phyloP scores from a whole-genome alignment of 2,888 invertebrate species.

The Ectemnius continuus region DNA sequence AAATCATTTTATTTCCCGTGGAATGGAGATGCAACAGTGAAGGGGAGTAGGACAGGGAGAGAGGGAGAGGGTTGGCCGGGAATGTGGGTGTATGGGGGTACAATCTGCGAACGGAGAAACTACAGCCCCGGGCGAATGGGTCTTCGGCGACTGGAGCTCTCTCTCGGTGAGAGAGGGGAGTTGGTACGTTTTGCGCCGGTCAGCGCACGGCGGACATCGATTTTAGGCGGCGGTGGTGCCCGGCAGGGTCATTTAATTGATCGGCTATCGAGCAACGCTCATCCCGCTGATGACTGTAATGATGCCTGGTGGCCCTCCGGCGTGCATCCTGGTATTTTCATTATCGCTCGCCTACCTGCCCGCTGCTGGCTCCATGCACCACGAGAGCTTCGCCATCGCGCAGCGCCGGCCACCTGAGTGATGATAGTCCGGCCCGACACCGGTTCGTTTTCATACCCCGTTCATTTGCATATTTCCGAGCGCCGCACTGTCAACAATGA shows the following conservation, averaged over 20 bases:
- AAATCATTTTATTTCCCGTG: conserved; percentile 45
- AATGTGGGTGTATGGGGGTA: conserved; percentile 6
- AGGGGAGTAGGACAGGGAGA: too few relatives aligned
- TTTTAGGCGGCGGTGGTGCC: conserved; percentile 43
- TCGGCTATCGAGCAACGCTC: conserved; percentile 64
- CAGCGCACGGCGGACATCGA: conserved; percentile 40
- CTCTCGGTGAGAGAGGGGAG: conserved; percentile 24
- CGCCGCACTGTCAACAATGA: conserved; percentile 54
- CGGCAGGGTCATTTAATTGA: conserved; percentile 63
- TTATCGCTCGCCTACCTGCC: conserved; percentile 54
- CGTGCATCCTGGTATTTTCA: conserved; percentile 62
- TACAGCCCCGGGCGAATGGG: conserved; percentile 5
- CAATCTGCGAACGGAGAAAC: neutral
- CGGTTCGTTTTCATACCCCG: conserved; percentile 57
- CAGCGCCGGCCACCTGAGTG: conserved; percentile 56
- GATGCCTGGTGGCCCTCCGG: conserved; percentile 45
- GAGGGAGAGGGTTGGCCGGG: too few relatives aligned
- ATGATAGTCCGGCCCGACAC: conserved; percentile 52
- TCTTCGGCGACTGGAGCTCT: conserved; percentile 13
- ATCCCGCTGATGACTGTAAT: conserved; percentile 66
- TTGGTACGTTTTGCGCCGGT: conserved; percentile 31
- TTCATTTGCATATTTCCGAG: conserved; percentile 69
- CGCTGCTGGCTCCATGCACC: neutral
- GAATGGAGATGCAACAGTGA: too few relatives aligned
- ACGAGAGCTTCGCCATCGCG: conserved; percentile 14